Base-by-base conservation (phyloP, 1,140 invertebrate genomes). In the Hycleus cichorii region DNA sequence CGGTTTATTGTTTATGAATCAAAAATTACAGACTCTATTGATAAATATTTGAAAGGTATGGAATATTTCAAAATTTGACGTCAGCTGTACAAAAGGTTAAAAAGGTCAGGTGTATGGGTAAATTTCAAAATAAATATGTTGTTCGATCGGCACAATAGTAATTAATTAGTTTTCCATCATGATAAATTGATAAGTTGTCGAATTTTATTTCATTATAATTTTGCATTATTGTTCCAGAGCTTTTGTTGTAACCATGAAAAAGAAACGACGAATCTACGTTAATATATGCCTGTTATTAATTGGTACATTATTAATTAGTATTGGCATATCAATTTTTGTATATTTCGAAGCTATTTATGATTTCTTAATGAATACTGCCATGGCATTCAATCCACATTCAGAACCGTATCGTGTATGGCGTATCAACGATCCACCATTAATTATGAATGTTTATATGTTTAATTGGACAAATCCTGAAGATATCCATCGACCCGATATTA, bases 381-480 rank as follows among this genome's bases (percentile, higher is more conserved):
- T 66, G 24, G 52, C 44, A 40, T 64, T 66, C 38, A 59, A 40
- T 9, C 55, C 52, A 9, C 46, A 47, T 26, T 60, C 62, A 32
- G 51, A 65, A 51, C 47, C 67, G 2, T 71, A 53, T 45, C 66
- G 65, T 56, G 68, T 63, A 8, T 73, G 72, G 72, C 55, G 50
- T 38, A 67, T 47, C 10, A 70, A 70, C 47, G 64, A 69, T 39
- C 68, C 69, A 4, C 69, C 69, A 7, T 38, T 73, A 7, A 57
- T 56, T 11, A 81, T 92, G 25, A 83, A 87, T 57, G 77, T 91
- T 47, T 85, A 86, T 68, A 74, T 91, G 55, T 92, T 88, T 69
- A 91, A 92, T 73, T 91, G 89, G 87, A 91, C 88, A 0, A 91
- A 92, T 72, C 74, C 85, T 0, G 71, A 84, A 10, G 74, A 83